phyloP scores from a whole-genome alignment of 2,113 vertebrate species.

The Kryptolebias marmoratus region DNA sequence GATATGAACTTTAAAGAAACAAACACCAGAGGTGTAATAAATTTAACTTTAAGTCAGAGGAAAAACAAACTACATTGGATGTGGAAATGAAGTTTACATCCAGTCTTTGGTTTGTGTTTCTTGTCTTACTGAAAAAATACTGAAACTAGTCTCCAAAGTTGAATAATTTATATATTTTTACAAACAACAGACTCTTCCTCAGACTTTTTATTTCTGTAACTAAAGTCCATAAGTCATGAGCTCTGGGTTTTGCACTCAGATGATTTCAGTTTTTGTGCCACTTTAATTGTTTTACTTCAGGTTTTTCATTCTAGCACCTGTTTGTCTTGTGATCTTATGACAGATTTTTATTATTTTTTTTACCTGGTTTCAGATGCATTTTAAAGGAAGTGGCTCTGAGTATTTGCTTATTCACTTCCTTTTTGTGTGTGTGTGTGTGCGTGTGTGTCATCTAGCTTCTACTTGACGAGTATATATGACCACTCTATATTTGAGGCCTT shows the following conservation, averaged over 20 bases:
- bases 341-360: conserved; percentile 26
- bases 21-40: too few relatives aligned
- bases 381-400: conserved; percentile 49
- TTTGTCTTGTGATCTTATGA: conserved; percentile 24
- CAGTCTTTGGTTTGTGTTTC: too few relatives aligned
- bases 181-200: neutral
- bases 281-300: neutral
- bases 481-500: conserved; percentile 99
- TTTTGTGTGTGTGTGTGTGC: conserved; percentile 4
- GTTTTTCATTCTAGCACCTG: neutral
- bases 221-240: conserved; percentile 1
- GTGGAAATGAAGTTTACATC: too few relatives aligned
- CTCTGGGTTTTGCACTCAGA: neutral
- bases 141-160: too few relatives aligned
- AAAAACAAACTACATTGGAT: too few relatives aligned
- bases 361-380: conserved; percentile 48
- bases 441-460: conserved; percentile 86
- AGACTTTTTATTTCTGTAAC: conserved; percentile 18
- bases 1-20: neutral
- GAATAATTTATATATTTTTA: too few relatives aligned
- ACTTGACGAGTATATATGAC: conserved; percentile 99
- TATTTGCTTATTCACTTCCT: conserved; percentile 33
- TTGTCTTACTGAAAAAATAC: too few relatives aligned
- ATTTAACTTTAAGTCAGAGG: too few relatives aligned
- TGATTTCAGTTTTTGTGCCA: neutral